Percentiles rank a stretch among this genome's conserved stretches.
These are phyloP conservation scores for Drosophila longiperda DNA, from an alignment of 2,888 invertebrate species.

Conservation along the genomic window DNA sequence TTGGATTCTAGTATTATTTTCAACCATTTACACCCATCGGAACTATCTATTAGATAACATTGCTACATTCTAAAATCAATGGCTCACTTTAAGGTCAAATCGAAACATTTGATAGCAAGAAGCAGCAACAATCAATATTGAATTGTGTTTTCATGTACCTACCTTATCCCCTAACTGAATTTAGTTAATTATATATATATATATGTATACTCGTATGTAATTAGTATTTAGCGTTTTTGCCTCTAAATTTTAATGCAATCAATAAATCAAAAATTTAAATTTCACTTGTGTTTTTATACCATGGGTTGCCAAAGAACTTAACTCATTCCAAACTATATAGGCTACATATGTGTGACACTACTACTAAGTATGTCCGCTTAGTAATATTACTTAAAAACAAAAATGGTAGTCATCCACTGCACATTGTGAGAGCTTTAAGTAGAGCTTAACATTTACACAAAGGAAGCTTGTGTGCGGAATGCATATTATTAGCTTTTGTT, in stretches of 20 bases:
- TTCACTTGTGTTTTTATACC: not conserved
- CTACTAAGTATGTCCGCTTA: not conserved
- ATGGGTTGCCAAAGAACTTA: not conserved
- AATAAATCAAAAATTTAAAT: slow-evolving; percentile 54
- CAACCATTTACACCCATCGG: slow-evolving; percentile 13
- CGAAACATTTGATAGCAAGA: slow-evolving; percentile 9
- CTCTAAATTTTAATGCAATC: slow-evolving; percentile 58
- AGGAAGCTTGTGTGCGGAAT: not conserved
- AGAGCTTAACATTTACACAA: not conserved
- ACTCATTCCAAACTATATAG: not conserved
- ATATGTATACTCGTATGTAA: slow-evolving; percentile 39
- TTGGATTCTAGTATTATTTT: slow-evolving; percentile 51
- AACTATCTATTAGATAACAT: slow-evolving; percentile 3
- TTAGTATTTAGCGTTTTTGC: slow-evolving; percentile 51
- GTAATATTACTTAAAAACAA: not conserved
- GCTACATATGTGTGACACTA: not conserved
- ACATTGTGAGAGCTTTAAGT: not conserved
- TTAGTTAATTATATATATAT: slow-evolving; percentile 44
- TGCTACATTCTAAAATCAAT: slow-evolving; percentile 5
- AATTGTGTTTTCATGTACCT: slow-evolving; percentile 63
- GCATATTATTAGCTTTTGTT: not conserved
- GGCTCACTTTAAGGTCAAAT: not conserved
- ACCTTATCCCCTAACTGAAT: slow-evolving; percentile 57
- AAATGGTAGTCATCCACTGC: not conserved
- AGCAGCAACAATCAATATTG: slow-evolving; percentile 44